Conservation (phyloP, 1,140 invertebrate species). For the Battus philenor region DNA sequence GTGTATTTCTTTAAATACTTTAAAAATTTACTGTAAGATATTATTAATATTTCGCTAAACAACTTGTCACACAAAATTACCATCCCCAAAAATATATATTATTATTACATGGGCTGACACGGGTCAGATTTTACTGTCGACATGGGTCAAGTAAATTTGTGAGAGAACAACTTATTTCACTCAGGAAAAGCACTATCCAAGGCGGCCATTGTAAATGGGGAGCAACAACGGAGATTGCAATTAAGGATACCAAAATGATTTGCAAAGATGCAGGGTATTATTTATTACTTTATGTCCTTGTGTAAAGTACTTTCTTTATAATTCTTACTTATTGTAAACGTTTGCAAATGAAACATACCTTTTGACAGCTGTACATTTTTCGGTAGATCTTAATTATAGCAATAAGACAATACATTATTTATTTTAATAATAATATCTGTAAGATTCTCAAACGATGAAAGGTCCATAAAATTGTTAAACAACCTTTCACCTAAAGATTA, state of each 20-base stretch:
- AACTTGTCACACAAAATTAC: slow-evolving; percentile 1
- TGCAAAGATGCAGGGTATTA: slow-evolving; percentile 8
- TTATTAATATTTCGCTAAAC: no score
- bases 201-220: slow-evolving; percentile 4
- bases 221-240: slow-evolving; percentile 14
- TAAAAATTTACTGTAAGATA: no score
- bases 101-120: slow-evolving; percentile 9
- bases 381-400: no score
- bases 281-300: slow-evolving; percentile 4
- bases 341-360: no score
- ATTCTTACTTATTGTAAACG: slow-evolving; percentile 9
- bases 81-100: slow-evolving; percentile 7
- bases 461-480: no score
- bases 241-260: slow-evolving; percentile 8
- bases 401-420: no score
- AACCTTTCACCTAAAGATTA: no score
- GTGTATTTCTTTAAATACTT: no score
- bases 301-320: not conserved
- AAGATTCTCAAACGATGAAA: no score
- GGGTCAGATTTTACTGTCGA: slow-evolving; percentile 11
- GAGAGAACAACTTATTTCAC: slow-evolving; percentile 14
- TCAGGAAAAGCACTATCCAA: not conserved
- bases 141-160: slow-evolving; percentile 16
- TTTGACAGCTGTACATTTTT: no score
- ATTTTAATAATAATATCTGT: no score